Base-by-base conservation (phyloP, 2,888 invertebrate genomes). In the Parnassius glacialis region DNA sequence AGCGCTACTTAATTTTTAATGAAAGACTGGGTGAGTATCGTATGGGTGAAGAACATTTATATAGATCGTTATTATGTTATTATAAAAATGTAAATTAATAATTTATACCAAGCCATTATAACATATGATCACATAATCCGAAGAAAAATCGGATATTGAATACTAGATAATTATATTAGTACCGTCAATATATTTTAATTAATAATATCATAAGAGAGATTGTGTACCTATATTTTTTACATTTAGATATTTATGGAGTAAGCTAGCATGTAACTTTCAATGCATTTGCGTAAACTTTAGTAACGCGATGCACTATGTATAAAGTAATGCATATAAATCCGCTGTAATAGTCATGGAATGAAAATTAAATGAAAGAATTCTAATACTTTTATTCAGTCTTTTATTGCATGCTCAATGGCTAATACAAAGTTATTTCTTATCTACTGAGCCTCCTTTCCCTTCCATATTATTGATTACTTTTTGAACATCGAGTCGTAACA, bases 221-320 rank as follows among this genome's bases (percentile, higher is more conserved):
- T 73, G 68, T 83, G 84, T 87, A 85, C 79, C 80, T 87, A 84
- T 88, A 88, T 89, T 89, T 62, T 89, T 87, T 89, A 87, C 83
- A 84, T 81, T 83, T 83, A 85, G 78, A 84, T 88, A 85, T 83
- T 80, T 81, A 81, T 80, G 74, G 70, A 65, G 58, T 84, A 83
- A 83, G 78, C 71, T 84, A 81, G 79, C 70, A 66, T 76, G 70
- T 80, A 82, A 54, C 64, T 66, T 83, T 48, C 9, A 13, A 13
- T n/a, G 79, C 79, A 83, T 85, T 90, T 87, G 86, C 88, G 87
- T 89, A 89, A 79, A 87, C 89, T 87, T 87, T 54, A 84, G 87
- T 87, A 88, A 85, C 77, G 81, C 76, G 64, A 73, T 71, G 12
- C 48, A 13, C 13, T 73, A 73, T 75, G 71, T 81, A 76, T 75